Evolutionary conservation across 2,888 invertebrate species (phyloP), one percentile per base, ranked within the genome.

Genomic region (Unio pictorum): DNA sequence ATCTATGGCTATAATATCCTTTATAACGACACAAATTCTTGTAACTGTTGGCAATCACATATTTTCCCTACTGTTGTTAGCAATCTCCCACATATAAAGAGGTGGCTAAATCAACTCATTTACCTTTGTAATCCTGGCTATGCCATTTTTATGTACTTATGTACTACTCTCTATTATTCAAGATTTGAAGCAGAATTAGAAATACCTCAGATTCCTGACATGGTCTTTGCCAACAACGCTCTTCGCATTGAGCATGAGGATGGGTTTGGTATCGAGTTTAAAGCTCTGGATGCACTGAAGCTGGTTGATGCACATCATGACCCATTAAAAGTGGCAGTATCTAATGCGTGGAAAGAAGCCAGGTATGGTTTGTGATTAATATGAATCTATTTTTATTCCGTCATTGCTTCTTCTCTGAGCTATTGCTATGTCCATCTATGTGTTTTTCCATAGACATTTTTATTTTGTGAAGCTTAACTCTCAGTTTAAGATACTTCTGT

Each of bases 171-270:
- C 26, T 5, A 15, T 64, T 4, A 30, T 76, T 78, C 6, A 68
- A 89, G 89, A 66, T 89, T 88, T 84, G 88, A 90, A 70, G 63
- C 74, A 28, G 75, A 85, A 57, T 72, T 89, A 57, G 76, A 93
- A 70, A 92, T 98, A 81, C 96, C 97, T n/a, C 96, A 97, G 88
- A 92, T 97, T 84, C 99, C 99, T 7, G 99, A 99, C 88, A 99
- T 99, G 99, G 95, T 99, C 30, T 99, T 99, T 91, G 96, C 97
- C 28, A 95, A 95, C 83, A 99, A 99, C 88, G 90, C 93, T 73
- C 91, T 99, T 57, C 91, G 91, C 54, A 87, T 99, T 59, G 90
- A 91, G 62, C 95, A 97, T 89, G 58, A 66, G 26, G 91, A 59
- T 54, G 89, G 89, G 4, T 86, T 81, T 80, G 87, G 88, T 17